Base-by-base conservation (phyloP, 2,113 vertebrate species). In the Chloropsis hardwickii region DNA sequence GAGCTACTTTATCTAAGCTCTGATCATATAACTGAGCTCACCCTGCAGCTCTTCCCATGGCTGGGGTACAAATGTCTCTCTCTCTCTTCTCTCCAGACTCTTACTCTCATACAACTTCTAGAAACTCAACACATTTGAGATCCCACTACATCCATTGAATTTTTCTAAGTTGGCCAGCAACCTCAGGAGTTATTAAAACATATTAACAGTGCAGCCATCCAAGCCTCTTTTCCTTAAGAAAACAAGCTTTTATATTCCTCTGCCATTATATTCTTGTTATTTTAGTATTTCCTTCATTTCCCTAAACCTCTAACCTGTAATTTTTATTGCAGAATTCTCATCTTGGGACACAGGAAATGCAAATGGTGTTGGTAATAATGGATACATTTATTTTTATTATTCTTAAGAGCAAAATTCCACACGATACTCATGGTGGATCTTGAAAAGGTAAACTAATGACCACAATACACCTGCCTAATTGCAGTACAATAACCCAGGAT, bases 371-470 rank as follows among this genome's bases (percentile, higher is more conserved):
- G 44, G 76, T 61, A 95, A 96, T 94, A 96, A 95, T 33, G 7
- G 39, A 71, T 80, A 33, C 67, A 76, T 39, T 95, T 85, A 57
- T 65, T 85, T 79, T 44, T 70, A 89, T 91, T 80, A 82, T 62
- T 88, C 89, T 91, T 84, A 88, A 62, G 85, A 95, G 94, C 53
- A 95, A 93, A 88, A 94, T 77, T 91, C 27, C 50, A 74, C 65
- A 92, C 76, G 90, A 92, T 74, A 70, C 81, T 78, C 94, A 73
- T 47, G 51, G 77, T 27, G 78, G 78, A 82, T 92, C 33, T 57
- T 92, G 78, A 72, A 95, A 95, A 91, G 57, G 57, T 81, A 84
- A 93, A 94, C 92, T 95, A 95, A 96, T 87, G 81, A 73, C 81
- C 89, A 72, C 84, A 94, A 78, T 71, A 95, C 89, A 91, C 83